Evolutionary conservation across 2,888 invertebrate genomes (phyloP), one percentile per base, ranked within the genome.

Genomic region (Chrysodeixis includens): DNA sequence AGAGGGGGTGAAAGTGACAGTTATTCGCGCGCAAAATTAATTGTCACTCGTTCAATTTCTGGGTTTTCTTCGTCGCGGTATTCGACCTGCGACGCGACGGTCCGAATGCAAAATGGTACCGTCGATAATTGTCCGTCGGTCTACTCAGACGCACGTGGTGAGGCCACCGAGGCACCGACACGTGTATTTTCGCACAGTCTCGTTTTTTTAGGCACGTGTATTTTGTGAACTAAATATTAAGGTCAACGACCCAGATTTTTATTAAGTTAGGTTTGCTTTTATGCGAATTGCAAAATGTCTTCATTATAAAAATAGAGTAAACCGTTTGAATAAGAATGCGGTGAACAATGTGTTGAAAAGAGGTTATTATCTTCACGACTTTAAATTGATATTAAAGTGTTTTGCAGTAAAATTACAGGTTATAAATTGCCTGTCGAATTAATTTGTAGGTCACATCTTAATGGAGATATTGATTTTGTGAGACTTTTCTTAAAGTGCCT

Each of bases 161-260:
- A 55, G 55, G 20, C 32, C 20, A 14, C 1, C 12, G 54, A 20
- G 32, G 32, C 16, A 32, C 1, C 18, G 20, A 35, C 55, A 55
- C 55, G 55, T 54, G 54, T 35, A 55, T 32, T 55, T 18, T 32
- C 5, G 54, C 18, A 12, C 16, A 54, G 56, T 60, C 40, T 66
- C 18, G 54, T 66, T 66, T 56, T 3, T 60, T 72, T 66, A 72
- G 46, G 46, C 46, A 18, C 46, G 46, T 49, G 46, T 20, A 49
- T 49, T 40, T 40, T 40, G 10, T 20, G 9, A 18, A 49, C 46
- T 10, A 20, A 46, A 46, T 46, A 7, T 46, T 1, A n/a, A 40
- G 10, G 46, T 49, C 3, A 18, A 20, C 20, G 46, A 49, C 46
- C 46, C 18, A 20, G 46, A 20, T 20, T 18, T 18, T 49, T 18